Evolutionary conservation across 2,888 invertebrate species (phyloP).

Genomic region (Xylophagus ater): DNA sequence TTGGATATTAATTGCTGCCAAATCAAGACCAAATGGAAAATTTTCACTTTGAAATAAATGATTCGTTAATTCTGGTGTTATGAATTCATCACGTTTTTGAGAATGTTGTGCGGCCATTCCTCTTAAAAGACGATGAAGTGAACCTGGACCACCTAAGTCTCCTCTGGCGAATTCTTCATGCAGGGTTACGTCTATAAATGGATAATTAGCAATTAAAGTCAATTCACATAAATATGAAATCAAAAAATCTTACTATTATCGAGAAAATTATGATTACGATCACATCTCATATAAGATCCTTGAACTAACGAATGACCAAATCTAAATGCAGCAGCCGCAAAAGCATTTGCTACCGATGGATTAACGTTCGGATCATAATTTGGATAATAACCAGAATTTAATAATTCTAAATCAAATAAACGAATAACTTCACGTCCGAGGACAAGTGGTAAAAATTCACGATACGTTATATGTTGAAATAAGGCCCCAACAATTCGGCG

Average conservation of each 20-base stretch:
- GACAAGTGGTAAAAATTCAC: slow-evolving; percentile 72
- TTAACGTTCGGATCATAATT: slow-evolving; percentile 59
- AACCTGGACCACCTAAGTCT: slow-evolving; percentile 66
- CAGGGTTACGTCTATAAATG: slow-evolving; percentile 57
- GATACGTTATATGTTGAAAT: slow-evolving; percentile 73
- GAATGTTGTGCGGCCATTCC: slow-evolving; percentile 68
- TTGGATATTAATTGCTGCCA: slow-evolving; percentile 81
- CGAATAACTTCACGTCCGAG: slow-evolving; percentile 63
- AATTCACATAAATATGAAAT: neutral
- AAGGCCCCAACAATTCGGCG: slow-evolving; percentile 70
- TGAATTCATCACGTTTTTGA: slow-evolving; percentile 70
- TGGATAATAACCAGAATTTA: slow-evolving; percentile 55
- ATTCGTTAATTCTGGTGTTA: slow-evolving; percentile 68
- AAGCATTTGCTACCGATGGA: slow-evolving; percentile 65
- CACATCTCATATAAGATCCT: slow-evolving; percentile 60
- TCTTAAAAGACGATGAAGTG: slow-evolving; percentile 64
- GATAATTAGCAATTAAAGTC: neutral
- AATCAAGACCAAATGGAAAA: slow-evolving; percentile 68
- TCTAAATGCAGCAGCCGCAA: slow-evolving; percentile 71
- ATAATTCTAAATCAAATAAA: slow-evolving; percentile 61
- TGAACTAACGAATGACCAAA: slow-evolving; percentile 83
- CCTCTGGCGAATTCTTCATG: slow-evolving; percentile 65
- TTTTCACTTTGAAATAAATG: slow-evolving; percentile 65
- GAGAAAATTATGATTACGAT: slow-evolving; percentile 55
- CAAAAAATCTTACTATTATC: slow-evolving; percentile 64